phyloP scores from a whole-genome alignment of 1,140 invertebrate genomes.

The Magallana ariakensis region DNA sequence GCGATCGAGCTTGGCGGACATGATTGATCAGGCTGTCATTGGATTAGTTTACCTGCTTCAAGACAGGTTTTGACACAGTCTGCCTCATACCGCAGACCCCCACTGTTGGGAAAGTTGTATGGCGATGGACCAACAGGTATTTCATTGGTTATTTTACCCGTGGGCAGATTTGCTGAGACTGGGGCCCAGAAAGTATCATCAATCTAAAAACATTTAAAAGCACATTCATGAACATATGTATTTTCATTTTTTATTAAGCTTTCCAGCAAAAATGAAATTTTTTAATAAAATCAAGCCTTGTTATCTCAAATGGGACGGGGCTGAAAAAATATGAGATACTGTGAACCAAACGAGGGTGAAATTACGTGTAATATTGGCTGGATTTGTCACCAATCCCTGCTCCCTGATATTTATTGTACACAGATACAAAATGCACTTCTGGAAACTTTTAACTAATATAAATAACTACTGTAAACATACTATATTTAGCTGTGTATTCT shows the following conservation, averaged over 20 bases:
- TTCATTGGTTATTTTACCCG: constrained; percentile 46
- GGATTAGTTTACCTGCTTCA: constrained; percentile 43
- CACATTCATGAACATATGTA: neutral
- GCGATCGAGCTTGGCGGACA: no score
- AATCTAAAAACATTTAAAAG: constrained; percentile 29
- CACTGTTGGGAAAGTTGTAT: constrained; percentile 54
- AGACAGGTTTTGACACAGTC: constrained; percentile 49
- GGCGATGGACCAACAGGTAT: constrained; percentile 43
- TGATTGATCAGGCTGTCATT: neutral
- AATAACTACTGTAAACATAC: no score
- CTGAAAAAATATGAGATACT: no score
- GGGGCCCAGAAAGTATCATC: constrained; percentile 51
- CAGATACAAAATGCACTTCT: no score
- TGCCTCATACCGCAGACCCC: constrained; percentile 56
- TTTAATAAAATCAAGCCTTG: no score
- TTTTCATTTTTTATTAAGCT: neutral
- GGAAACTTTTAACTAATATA: no score
- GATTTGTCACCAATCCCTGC: no score
- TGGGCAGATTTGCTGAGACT: constrained; percentile 40
- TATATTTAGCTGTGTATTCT: no score
- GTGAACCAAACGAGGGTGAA: no score
- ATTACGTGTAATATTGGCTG: no score
- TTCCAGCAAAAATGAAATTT: neutral
- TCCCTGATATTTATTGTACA: no score
- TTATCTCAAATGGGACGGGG: no score